A percentile compares a stretch with the other conserved stretches of the same genome.
Conservation (phyloP, 1,140 invertebrate species). For the Bombus breviceps region DNA sequence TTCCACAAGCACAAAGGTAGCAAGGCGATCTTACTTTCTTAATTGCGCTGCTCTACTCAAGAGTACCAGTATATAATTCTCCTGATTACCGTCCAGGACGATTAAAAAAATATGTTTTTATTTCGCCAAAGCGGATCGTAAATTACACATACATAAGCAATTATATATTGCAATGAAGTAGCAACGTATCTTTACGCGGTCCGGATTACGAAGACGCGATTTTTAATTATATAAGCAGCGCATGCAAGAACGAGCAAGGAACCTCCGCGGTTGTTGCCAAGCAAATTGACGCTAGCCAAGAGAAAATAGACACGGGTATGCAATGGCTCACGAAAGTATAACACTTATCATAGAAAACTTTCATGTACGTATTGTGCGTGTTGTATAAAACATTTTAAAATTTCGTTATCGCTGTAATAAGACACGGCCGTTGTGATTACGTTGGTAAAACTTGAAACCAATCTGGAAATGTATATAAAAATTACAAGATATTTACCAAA, state of each 20-base stretch:
- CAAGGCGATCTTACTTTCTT: conserved; percentile 23
- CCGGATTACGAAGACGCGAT: conserved; percentile 23
- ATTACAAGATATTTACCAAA: too few relatives aligned
- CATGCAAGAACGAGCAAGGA: conserved; percentile 18
- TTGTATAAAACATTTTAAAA: too few relatives aligned
- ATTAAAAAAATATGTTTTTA: conserved; percentile 28
- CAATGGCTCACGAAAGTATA: not conserved
- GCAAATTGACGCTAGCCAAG: not conserved
- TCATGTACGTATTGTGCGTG: too few relatives aligned
- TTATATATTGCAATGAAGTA: conserved; percentile 32
- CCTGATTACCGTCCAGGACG: conserved; percentile 10
- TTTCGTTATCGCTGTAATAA: too few relatives aligned
- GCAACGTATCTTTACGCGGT: conserved; percentile 7
- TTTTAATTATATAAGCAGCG: conserved; percentile 31
- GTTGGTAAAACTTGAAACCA: too few relatives aligned
- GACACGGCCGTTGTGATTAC: too few relatives aligned
- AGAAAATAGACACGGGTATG: not conserved
- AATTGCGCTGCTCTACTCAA: conserved; percentile 3
- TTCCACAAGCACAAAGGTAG: not conserved
- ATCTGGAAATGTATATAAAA: too few relatives aligned
- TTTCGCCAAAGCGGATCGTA: not conserved
- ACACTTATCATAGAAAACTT: too few relatives aligned
- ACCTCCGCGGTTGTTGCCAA: not conserved
- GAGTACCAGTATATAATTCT: conserved; percentile 19
- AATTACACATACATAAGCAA: conserved; percentile 23